Base-by-base conservation (phyloP, 2,888 invertebrate species). In the Nephrocerus scutellatus region DNA sequence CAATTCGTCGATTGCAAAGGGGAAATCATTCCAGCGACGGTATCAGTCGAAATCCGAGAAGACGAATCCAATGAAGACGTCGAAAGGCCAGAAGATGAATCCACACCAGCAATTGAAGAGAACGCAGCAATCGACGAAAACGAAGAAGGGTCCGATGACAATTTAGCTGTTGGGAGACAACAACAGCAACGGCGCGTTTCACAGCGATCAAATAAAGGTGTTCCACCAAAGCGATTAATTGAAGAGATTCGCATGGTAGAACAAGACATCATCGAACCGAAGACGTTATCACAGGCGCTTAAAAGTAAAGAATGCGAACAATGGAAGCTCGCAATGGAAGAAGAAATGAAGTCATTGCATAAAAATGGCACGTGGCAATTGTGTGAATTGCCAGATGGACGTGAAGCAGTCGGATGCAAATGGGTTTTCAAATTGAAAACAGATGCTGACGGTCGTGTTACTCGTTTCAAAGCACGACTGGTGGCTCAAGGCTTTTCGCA, bases 341-440 rank as follows among this genome's bases (percentile, higher is more conserved):
- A 34, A 14, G 34, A 34, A 16, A 19, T 34, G 8, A 6, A 18
- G n/a, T 30, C 30, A 19, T 6, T 20, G 7, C 10, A 19, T 15
- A 13, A 30, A 20, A 30, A 30, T 13, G 13, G 8, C 5, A 21
- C 21, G 9, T 30, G 30, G 20, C 10, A 4, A 10, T 16, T 30
- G 15, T 23, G 26, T 6, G 43, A 48, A 20, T 30, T 50, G 26
- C 49, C 52, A 14, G 29, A 30, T 4, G 40, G 31, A 12, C 37
- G 48, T 30, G 51, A 50, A 31, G 37, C 46, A 6, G 46, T 48
- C 34, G 38, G 41, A 8, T 29, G 43, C 21, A 51, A 48, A 43
- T 53, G 49, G 46, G 44, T 49, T 5, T 15, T 16, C 9, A 30
- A 30, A 15, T 5, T 10, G 4, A 30, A 30, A 30, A 5, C 3